Percentiles rank a stretch among this genome's conserved stretches.
Conservation (phyloP, 2,797 vertebrate genomes). For the Odontamblyopus rebecca region DNA sequence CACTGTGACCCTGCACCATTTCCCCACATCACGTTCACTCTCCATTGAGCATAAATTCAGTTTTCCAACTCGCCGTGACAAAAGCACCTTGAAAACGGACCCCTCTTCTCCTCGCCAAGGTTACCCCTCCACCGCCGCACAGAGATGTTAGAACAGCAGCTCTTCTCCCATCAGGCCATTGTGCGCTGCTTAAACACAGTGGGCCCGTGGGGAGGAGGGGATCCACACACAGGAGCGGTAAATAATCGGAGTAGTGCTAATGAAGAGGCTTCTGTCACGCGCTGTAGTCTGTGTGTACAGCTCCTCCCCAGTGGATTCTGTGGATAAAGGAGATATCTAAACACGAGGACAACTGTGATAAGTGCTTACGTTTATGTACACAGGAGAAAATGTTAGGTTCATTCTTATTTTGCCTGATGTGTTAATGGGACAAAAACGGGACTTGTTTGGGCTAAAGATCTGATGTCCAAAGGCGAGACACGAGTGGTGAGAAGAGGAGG, state of each 20-base stretch:
- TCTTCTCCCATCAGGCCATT: constrained; percentile 62
- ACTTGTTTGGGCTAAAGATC: no score
- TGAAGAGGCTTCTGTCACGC: constrained; percentile 28
- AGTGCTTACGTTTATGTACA: no score
- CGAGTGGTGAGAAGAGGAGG: no score
- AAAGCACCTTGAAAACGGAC: constrained; percentile 74
- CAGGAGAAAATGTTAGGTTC: no score
- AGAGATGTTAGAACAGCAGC: constrained; percentile 62
- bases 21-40: constrained; percentile 55
- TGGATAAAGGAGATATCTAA: neutral
- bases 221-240: constrained; percentile 34
- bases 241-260: constrained; percentile 36
- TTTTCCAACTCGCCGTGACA: constrained; percentile 58
- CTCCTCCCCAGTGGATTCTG: constrained; percentile 23
- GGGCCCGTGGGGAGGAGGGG: constrained; percentile 30
- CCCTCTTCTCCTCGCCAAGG: constrained; percentile 74
- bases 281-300: constrained; percentile 13
- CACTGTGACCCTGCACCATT: constrained; percentile 52
- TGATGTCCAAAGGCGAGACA: no score
- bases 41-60: constrained; percentile 51
- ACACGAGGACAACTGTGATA: neutral
- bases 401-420: no score
- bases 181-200: constrained; percentile 58
- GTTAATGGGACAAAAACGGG: no score
- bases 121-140: constrained; percentile 72